Evolutionary conservation across 2,113 vertebrate species (phyloP), one percentile per base, ranked within the genome.

Genomic region (Corapipo altera): DNA sequence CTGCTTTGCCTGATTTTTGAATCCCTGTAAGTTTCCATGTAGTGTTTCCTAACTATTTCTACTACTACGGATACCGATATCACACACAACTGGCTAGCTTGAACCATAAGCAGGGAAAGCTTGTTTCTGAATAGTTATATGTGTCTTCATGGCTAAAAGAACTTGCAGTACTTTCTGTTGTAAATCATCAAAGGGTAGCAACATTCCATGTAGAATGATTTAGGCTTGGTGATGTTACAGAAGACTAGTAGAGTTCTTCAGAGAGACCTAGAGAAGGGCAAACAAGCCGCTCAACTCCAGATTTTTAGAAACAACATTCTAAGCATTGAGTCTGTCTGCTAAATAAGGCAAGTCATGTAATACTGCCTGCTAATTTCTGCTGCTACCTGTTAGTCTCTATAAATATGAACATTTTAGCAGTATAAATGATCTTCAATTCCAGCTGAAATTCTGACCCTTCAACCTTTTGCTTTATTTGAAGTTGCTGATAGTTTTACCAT

Each of bases 401-500:
- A 91, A 94, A 69, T 93, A 80, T 0, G 8, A 95, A 28, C 2
- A 21, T 75, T 94, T 84, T 95, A 86, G 48, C 26, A 62, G 35
- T 72, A 62, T 62, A 88, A 94, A 76, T 80, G 55, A 71, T 73
- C 72, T 73, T 80, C 43, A 67, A 24, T 88, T 86, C 65, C 52
- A 84, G 18, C 9, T 88, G 69, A 85, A 96, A 85, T 78, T 76
- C 41, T 91, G 77, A 95, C 62, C 93, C 54, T 88, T 94, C 74
- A 92, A 82, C 61, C 80, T 91, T 81, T 91, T 88, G 15, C 32
- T 83, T 91, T 78, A 85, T 91, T 94, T 95, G 91, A 95, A 94
- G 84, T 89, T 58, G 14, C 21, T 74, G 65, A 35, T 85, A 88
- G 52, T 93, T 91, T 92, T 86, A 51, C 24, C 39, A 49, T 83